phyloP scores from a whole-genome alignment of 2,888 invertebrate species.

The Phengaris arion region DNA sequence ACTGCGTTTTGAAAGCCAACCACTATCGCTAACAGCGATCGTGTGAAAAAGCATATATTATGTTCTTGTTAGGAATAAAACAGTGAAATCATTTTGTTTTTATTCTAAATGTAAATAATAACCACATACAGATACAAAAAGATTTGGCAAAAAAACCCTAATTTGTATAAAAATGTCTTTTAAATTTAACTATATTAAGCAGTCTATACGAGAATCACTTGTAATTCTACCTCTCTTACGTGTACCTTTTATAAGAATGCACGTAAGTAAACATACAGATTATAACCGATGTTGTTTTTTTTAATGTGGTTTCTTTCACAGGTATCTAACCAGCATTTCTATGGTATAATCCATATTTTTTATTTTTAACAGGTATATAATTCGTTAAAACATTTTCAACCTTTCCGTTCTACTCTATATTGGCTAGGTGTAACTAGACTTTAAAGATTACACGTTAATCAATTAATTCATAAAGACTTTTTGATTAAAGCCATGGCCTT shows the following conservation, averaged over 20 bases:
- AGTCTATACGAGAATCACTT: conserved; percentile 63
- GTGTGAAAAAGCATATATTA: background rate
- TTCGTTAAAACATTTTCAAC: too few species aligned
- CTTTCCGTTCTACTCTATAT: too few species aligned
- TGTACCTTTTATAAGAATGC: background rate
- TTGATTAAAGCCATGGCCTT: too few species aligned
- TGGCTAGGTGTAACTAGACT: too few species aligned
- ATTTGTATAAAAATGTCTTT: conserved; percentile 37
- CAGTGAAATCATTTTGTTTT: conserved; percentile 24
- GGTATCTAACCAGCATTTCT: background rate
- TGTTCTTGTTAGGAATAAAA: background rate
- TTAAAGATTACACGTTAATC: too few species aligned
- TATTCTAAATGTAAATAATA: conserved; percentile 7
- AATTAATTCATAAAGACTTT: too few species aligned
- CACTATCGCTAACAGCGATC: background rate
- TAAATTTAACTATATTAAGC: conserved; percentile 46
- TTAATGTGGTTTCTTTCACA: background rate
- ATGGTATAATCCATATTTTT: background rate
- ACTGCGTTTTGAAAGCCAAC: background rate
- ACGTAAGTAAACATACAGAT: background rate
- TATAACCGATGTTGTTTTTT: background rate
- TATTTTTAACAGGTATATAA: background rate
- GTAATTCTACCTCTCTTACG: conserved; percentile 26
- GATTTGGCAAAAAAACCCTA: conserved; percentile 32
- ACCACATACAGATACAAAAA: conserved; percentile 27